Evolutionary conservation across 1,140 invertebrate species (phyloP).

Genomic region (Drosophila subpulchrella): DNA sequence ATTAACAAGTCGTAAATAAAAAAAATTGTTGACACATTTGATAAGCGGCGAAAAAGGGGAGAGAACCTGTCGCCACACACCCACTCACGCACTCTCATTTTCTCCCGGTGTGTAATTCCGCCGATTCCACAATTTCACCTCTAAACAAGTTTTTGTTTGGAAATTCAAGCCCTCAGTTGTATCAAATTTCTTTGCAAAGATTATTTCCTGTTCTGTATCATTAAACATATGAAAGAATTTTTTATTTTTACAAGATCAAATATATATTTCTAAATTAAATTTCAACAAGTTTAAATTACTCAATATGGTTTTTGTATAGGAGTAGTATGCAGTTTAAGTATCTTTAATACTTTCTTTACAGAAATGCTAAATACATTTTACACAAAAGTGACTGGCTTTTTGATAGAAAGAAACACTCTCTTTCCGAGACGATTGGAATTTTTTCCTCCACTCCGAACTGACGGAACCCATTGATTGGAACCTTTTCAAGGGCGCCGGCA

Average conservation of each 20-base stretch:
- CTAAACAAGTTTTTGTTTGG: not conserved
- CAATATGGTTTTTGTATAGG: too few species aligned
- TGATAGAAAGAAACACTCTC: not conserved
- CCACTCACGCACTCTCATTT: not conserved
- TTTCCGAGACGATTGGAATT: not conserved
- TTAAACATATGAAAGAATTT: too few species aligned
- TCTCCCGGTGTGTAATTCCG: constrained; percentile 10
- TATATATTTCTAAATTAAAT: too few species aligned
- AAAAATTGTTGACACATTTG: constrained; percentile 73
- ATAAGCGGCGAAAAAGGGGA: constrained; percentile 50
- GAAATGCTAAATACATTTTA: not conserved
- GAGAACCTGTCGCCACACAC: not conserved
- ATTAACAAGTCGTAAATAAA: constrained; percentile 77
- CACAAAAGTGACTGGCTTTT: not conserved
- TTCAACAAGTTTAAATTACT: too few species aligned
- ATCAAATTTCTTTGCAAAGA: not conserved
- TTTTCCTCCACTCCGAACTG: constrained; percentile 2
- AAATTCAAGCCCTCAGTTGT: not conserved
- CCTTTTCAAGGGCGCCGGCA: constrained; percentile 21
- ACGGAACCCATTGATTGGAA: constrained; percentile 17
- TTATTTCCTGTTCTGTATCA: not conserved
- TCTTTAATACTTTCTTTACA: not conserved
- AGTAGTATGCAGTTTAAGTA: too few species aligned
- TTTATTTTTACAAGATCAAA: too few species aligned
- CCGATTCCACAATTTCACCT: constrained; percentile 9